These are phyloP conservation scores for Semnornis frantzii DNA, from an alignment of 2,113 vertebrate species.

Conservation along the genomic window DNA sequence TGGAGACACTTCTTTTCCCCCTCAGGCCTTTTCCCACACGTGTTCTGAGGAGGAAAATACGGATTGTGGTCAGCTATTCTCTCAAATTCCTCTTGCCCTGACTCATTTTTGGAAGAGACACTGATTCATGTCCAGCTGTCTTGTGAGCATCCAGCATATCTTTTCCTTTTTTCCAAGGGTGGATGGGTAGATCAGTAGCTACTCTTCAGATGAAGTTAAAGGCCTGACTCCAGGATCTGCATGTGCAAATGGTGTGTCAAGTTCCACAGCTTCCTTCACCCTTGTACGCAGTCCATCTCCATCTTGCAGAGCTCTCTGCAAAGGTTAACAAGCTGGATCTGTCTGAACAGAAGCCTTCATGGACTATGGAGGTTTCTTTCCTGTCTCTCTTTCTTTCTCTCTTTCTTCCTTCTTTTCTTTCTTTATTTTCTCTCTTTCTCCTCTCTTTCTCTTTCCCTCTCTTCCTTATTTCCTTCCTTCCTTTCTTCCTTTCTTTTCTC, in stretches of 20 bases:
- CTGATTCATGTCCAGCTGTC: neutral
- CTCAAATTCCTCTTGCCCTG: conserved; percentile 17
- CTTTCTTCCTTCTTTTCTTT: no score
- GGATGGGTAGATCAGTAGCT: neutral
- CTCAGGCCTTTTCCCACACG: neutral
- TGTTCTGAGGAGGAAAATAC: neutral
- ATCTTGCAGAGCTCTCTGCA: neutral
- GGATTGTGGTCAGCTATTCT: neutral
- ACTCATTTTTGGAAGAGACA: conserved; percentile 12
- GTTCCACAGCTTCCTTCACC: neutral
- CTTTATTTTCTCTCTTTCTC: no score
- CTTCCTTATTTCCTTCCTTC: neutral
- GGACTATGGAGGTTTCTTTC: neutral
- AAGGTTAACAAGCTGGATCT: neutral
- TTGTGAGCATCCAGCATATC: neutral
- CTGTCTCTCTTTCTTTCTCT: no score
- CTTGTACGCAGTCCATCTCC: neutral
- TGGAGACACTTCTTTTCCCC: neutral
- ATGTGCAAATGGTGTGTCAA: neutral
- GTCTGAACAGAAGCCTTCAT: neutral
- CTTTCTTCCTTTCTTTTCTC: neutral
- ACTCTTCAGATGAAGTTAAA: neutral
- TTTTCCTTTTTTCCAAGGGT: neutral
- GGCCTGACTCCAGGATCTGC: neutral
- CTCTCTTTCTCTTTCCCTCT: no score